A percentile compares a stretch with the other conserved stretches of the same genome.
Conservation (phyloP, 2,113 vertebrate genomes). For the Oncorhynchus mykiss region DNA sequence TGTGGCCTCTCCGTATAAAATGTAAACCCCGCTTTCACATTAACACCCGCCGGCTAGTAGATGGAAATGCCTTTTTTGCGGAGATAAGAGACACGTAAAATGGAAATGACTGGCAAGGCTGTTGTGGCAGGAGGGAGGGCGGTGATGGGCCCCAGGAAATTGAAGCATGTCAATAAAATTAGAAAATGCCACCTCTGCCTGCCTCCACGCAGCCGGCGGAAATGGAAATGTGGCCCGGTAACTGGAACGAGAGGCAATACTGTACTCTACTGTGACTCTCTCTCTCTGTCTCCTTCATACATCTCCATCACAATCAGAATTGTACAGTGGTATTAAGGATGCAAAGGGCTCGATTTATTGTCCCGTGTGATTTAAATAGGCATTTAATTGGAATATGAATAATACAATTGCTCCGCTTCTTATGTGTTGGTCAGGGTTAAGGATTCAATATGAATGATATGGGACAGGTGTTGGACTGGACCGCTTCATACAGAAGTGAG, state of each 20-base stretch:
- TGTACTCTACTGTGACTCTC: conserved; percentile 46
- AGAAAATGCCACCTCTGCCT: conserved; percentile 54
- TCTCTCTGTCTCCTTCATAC: conserved; percentile 52
- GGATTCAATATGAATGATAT: neutral
- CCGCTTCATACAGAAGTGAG: neutral
- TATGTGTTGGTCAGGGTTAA: neutral
- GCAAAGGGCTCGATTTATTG: conserved; percentile 50
- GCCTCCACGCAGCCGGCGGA: conserved; percentile 32
- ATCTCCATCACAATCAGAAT: conserved; percentile 33
- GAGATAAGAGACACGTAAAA: conserved; percentile 78
- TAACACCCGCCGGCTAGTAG: conserved; percentile 69
- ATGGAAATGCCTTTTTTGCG: conserved; percentile 68
- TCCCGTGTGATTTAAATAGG: conserved; percentile 40
- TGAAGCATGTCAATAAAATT: conserved; percentile 76
- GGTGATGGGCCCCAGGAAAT: conserved; percentile 63
- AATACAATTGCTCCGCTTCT: neutral
- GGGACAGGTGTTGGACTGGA: conserved; percentile 2
- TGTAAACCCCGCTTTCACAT: conserved; percentile 70
- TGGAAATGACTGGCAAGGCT: conserved; percentile 69
- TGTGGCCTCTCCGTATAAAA: conserved; percentile 68
- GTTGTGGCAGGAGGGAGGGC: conserved; percentile 50
- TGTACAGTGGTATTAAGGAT: conserved; percentile 32
- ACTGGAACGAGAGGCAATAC: conserved; percentile 36
- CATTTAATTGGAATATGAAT: conserved; percentile 34
- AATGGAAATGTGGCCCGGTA: conserved; percentile 66